Evolutionary conservation across 2,797 vertebrate species (phyloP), one percentile per base, ranked within the genome.

Genomic region (Micromesistius poutassou): DNA sequence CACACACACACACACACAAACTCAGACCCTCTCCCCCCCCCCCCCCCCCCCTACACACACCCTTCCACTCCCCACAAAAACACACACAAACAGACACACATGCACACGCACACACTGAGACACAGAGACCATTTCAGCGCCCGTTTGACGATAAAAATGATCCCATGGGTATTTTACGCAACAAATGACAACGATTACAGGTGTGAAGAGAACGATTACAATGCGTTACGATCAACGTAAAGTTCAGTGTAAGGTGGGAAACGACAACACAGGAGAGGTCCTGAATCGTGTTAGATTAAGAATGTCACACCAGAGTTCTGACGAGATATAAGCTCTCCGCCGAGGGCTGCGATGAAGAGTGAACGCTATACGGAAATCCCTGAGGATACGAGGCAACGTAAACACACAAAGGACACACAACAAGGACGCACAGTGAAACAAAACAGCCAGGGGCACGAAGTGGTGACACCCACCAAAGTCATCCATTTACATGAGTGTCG

Each of bases 11-110:
- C 31, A 33, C 31, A 33, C 31, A 33, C 31, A 33, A 3, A 33
- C 31, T 4, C 31, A 33, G 0, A 33, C 31, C 0, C 2, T 4
- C 31, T 4, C 3, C 31, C 31, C 31, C 31, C 3, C 31, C 31
- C 1, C 31, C 31, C 31, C 31, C 31, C 31, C 2, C 2, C 31
- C 3, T 5, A 33, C 31, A 72, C 76, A 71, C 46, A 33, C 31
- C 31, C 31, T 33, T 33, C 31, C 31, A 33, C 77, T 83, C 40
- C 30, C 50, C 31, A 33, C 31, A 31, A 4, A 31, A 1, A 73
- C 71, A 55, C 30, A 55, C 71, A 28, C 78, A 81, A 77, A 79
- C 12, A 30, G 28, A 73, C 74, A 62, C 3, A 66, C 71, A 19
- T 5, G 9, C 36, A 40, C 38, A 40, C 8, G 2, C 38, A 50